Evolutionary conservation across 2,888 invertebrate species (phyloP).

Genomic region (Stenotaenia linearis): DNA sequence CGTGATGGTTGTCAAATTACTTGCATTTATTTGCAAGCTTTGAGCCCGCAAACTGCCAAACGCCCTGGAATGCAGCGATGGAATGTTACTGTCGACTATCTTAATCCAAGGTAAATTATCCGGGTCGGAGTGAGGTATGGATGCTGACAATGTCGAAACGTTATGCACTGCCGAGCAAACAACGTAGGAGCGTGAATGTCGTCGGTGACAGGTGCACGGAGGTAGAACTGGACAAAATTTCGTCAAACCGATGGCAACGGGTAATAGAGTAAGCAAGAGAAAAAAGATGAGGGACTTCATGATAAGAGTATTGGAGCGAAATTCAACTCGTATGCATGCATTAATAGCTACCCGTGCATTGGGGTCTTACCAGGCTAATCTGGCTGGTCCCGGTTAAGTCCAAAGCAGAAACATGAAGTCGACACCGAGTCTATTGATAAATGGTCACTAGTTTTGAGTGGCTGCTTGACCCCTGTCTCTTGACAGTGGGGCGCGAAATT

Average conservation of each 20-base stretch:
- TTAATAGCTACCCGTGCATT: not conserved
- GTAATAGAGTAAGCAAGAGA: not conserved
- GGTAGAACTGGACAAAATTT: not conserved
- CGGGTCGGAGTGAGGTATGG: not conserved
- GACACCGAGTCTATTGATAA: not conserved
- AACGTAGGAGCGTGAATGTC: not conserved
- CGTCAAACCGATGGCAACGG: not conserved
- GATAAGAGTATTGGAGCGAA: not conserved
- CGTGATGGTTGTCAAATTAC: conserved; percentile 48
- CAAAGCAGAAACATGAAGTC: not conserved
- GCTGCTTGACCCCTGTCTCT: not conserved
- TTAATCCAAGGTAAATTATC: conserved; percentile 29
- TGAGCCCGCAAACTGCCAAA: conserved; percentile 30
- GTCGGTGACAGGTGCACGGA: not conserved
- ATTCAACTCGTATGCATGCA: not conserved
- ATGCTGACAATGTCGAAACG: not conserved
- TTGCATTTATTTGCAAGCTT: conserved; percentile 36
- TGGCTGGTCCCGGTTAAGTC: not conserved
- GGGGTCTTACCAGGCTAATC: not conserved
- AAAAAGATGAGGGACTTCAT: not conserved
- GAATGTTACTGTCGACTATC: conserved; percentile 28
- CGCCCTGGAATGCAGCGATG: not conserved
- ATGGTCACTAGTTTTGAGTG: not conserved
- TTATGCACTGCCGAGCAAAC: not conserved
- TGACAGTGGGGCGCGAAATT: not conserved